phyloP scores from a whole-genome alignment of 53 echinoderm and acorn worm species.

The Temnopleurus reevesii region DNA sequence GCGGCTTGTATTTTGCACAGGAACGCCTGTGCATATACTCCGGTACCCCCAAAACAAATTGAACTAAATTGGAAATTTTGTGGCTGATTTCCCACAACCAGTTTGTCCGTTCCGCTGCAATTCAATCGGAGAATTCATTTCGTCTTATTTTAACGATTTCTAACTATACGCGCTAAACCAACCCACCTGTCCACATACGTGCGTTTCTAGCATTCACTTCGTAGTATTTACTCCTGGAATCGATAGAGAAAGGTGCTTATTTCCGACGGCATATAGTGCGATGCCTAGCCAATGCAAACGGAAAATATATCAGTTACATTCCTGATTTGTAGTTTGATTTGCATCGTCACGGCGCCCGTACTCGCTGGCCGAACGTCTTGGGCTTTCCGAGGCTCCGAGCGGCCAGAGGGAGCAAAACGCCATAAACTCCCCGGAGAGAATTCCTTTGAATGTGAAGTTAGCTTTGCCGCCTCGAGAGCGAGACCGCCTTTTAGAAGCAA shows the following conservation, averaged over 20 bases:
- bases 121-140: conserved; percentile 49
- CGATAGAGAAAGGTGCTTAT: conserved; percentile 42
- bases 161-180: conserved; percentile 50
- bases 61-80: conserved; percentile 49
- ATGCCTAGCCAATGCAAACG: conserved; percentile 44
- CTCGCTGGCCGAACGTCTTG: background rate
- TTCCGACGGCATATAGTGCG: conserved; percentile 57
- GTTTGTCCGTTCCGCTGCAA: background rate
- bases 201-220: conserved; percentile 37
- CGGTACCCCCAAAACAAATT: conserved; percentile 44
- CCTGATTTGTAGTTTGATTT: conserved; percentile 2
- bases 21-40: conserved; percentile 55
- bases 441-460: background rate
- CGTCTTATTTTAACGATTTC: conserved; percentile 51
- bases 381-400: background rate
- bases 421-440: conserved; percentile 9
- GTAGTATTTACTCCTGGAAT: conserved; percentile 43
- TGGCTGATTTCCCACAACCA: background rate
- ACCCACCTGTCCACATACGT: conserved; percentile 44
- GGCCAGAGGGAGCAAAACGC: background rate
- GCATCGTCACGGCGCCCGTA: conserved; percentile 7
- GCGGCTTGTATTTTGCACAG: conserved; percentile 36
- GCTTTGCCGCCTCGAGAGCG: background rate
- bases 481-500: background rate
- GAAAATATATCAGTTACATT: conserved; percentile 50